A percentile compares a stretch with the other conserved stretches of the same genome.
These are phyloP conservation scores for Pollenia angustigena DNA, from an alignment of 2,888 invertebrate genomes.

Conservation along the genomic window DNA sequence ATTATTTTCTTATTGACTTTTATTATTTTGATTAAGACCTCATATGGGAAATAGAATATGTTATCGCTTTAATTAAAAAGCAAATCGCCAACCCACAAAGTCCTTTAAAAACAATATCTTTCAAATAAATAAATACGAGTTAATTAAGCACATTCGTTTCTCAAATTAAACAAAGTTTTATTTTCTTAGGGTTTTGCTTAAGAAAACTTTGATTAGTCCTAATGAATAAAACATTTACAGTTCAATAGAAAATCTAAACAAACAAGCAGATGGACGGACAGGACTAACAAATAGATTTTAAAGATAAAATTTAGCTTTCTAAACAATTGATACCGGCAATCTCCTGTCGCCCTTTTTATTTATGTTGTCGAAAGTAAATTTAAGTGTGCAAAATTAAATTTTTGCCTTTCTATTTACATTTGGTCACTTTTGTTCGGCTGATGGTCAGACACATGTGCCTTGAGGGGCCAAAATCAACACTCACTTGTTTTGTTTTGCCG, in stretches of 20 bases:
- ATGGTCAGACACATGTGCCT: constrained; percentile 70
- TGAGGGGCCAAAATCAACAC: constrained; percentile 68
- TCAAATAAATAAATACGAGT: constrained; percentile 35
- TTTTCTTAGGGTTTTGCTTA: constrained; percentile 52
- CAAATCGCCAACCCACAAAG: not conserved
- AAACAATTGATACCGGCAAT: constrained; percentile 49
- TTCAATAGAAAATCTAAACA: constrained; percentile 41
- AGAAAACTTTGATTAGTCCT: constrained; percentile 70
- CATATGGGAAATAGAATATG: not conserved
- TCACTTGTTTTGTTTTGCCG: constrained; percentile 47
- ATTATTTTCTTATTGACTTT: not conserved
- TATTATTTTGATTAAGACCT: constrained; percentile 24
- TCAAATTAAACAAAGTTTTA: constrained; percentile 55
- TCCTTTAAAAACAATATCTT: not conserved
- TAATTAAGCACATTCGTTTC: constrained; percentile 49
- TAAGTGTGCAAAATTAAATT: constrained; percentile 66
- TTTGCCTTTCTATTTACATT: constrained; percentile 65
- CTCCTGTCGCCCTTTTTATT: too few species aligned
- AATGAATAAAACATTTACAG: constrained; percentile 71
- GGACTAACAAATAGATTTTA: not conserved
- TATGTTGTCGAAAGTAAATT: constrained; percentile 48
- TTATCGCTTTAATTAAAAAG: constrained; percentile 35
- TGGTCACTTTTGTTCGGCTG: constrained; percentile 67
- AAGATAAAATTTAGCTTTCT: not conserved
- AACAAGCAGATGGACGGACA: constrained; percentile 27